Conservation (phyloP, 2,888 invertebrate genomes). For the Polydrusus pterygomalis region DNA sequence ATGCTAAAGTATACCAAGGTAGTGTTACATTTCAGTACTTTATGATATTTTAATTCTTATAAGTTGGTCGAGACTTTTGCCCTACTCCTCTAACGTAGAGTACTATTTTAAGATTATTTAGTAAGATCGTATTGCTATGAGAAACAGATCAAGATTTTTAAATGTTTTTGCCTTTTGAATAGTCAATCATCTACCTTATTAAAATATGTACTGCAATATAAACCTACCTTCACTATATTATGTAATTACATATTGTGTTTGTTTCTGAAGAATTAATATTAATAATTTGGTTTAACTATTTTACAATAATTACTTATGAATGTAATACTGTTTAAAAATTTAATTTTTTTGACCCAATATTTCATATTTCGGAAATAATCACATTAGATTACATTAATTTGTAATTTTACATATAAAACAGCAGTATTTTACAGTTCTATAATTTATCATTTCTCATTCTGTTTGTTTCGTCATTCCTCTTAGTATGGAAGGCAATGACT, state of each 20-base stretch:
- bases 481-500: slow-evolving; percentile 23
- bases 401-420: too few species aligned
- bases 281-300: too few species aligned
- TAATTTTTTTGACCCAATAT: too few species aligned
- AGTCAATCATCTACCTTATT: slow-evolving; percentile 17
- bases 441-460: slow-evolving; percentile 5
- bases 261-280: neutral
- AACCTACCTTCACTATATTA: too few species aligned
- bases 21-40: neutral
- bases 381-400: neutral
- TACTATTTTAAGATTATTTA: neutral
- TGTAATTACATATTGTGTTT: neutral
- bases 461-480: slow-evolving; percentile 25
- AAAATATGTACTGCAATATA: too few species aligned
- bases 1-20: neutral
- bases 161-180: neutral
- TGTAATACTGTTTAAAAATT: too few species aligned
- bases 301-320: too few species aligned
- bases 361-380: neutral
- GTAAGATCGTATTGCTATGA: neutral
- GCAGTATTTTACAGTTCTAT: neutral
- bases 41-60: neutral
- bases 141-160: neutral
- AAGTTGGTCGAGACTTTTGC: neutral
- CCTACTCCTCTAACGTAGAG: neutral